Conservation (phyloP, 2,888 invertebrate species). For the Perizoma affinitatum region DNA sequence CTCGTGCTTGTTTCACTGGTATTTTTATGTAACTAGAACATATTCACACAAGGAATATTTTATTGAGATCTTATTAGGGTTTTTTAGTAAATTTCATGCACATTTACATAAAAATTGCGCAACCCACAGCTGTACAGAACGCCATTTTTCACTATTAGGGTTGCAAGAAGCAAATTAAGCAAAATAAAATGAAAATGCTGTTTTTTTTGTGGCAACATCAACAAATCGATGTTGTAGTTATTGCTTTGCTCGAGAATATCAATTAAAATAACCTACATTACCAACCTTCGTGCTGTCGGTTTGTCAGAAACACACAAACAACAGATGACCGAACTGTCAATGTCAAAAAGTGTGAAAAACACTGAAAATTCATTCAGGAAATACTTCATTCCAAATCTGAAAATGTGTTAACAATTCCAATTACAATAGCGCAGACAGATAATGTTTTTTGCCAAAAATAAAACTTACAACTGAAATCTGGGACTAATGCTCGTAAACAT, state of each 20-base stretch:
- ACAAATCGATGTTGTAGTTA: too few species aligned
- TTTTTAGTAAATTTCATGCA: conserved; percentile 67
- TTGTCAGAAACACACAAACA: too few species aligned
- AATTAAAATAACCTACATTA: too few species aligned
- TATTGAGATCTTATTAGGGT: conserved; percentile 60
- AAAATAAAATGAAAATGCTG: too few species aligned
- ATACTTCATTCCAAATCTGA: conserved; percentile 65
- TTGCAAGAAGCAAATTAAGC: conserved; percentile 35
- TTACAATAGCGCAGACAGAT: conserved; percentile 38
- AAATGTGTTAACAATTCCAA: conserved; percentile 58
- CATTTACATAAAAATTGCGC: conserved; percentile 83
- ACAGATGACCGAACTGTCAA: too few species aligned
- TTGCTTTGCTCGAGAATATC: too few species aligned
- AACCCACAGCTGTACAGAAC: conserved; percentile 82
- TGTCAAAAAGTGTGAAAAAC: conserved; percentile 27
- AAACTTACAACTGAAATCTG: conserved; percentile 44
- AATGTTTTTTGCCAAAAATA: conserved; percentile 52
- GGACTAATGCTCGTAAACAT: conserved; percentile 66
- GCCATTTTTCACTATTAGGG: conserved; percentile 75
- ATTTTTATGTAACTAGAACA: conserved; percentile 56
- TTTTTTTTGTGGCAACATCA: conserved; percentile 5
- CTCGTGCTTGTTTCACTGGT: conserved; percentile 53
- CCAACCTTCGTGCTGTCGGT: too few species aligned
- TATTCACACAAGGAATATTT: conserved; percentile 56
- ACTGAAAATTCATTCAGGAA: conserved; percentile 27